Evolutionary conservation across 2,113 vertebrate species (phyloP).

Genomic region (Elephas maximus): DNA sequence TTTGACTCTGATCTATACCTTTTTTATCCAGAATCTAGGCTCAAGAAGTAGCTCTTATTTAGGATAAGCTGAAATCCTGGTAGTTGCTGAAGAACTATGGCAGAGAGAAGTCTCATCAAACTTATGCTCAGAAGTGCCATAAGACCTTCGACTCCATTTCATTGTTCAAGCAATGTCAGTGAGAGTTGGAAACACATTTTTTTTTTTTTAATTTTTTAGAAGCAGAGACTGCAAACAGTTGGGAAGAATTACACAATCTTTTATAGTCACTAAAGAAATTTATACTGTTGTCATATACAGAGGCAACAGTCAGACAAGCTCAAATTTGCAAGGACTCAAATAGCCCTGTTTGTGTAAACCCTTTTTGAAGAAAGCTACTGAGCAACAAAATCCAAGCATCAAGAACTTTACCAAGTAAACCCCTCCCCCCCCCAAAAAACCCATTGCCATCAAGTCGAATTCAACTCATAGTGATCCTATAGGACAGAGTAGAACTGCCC

Average conservation of each 20-base stretch:
- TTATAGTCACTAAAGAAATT: background rate
- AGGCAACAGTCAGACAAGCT: background rate
- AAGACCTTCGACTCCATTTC: background rate
- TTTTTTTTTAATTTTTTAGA: background rate
- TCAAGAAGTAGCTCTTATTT: background rate
- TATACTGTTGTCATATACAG: background rate
- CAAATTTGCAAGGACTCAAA: background rate
- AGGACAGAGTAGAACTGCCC: no score
- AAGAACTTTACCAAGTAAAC: background rate
- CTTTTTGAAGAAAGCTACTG: background rate
- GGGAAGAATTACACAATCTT: background rate
- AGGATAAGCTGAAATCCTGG: background rate
- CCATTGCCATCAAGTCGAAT: no score
- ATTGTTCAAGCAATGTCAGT: background rate
- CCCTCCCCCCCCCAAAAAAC: no score
- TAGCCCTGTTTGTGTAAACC: background rate
- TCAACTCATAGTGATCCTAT: no score
- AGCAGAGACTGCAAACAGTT: background rate
- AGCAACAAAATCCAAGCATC: background rate
- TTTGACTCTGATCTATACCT: background rate
- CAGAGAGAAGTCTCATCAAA: background rate
- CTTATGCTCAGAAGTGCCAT: background rate
- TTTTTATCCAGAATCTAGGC: background rate
- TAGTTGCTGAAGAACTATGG: background rate
- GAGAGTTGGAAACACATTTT: background rate